Evolutionary conservation across 2,113 vertebrate species (phyloP).

Genomic region (Dicrurus megarhynchus): DNA sequence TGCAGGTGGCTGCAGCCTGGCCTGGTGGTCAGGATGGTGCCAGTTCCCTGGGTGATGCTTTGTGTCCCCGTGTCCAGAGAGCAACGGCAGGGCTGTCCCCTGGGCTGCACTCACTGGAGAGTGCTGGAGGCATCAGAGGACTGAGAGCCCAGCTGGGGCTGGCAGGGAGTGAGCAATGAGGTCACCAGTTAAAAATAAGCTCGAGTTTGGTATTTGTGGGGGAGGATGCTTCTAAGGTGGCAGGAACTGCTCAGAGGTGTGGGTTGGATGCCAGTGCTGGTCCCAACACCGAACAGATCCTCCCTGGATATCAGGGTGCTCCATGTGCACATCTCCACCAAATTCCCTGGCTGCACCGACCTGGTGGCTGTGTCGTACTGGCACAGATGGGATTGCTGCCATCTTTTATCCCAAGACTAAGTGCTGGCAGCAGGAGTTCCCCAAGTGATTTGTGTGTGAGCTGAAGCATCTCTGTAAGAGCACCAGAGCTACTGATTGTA

Average conservation of each 20-base stretch:
- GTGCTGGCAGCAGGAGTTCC: neutral
- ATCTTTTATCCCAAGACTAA: neutral
- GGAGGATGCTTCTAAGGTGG: neutral
- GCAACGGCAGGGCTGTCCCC: neutral
- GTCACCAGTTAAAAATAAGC: neutral
- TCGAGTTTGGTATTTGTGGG: neutral
- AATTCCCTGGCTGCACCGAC: accelerated
- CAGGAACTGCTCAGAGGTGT: neutral
- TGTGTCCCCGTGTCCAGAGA: neutral
- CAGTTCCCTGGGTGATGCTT: neutral
- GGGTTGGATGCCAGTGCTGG: neutral
- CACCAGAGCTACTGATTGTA: neutral
- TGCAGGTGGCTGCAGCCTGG: neutral
- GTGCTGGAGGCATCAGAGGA: neutral
- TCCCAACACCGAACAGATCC: neutral
- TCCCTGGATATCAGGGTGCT: neutral
- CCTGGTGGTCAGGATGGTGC: accelerated
- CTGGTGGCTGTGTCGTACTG: accelerated
- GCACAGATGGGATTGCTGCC: neutral
- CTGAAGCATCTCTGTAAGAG: neutral
- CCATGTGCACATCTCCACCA: neutral
- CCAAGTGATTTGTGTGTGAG: neutral
- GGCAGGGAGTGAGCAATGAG: neutral
- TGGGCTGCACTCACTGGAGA: neutral
- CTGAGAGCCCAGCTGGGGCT: neutral